Evolutionary conservation across 2,797 vertebrate species (phyloP).

Genomic region (Catamblyrhynchus diadema): DNA sequence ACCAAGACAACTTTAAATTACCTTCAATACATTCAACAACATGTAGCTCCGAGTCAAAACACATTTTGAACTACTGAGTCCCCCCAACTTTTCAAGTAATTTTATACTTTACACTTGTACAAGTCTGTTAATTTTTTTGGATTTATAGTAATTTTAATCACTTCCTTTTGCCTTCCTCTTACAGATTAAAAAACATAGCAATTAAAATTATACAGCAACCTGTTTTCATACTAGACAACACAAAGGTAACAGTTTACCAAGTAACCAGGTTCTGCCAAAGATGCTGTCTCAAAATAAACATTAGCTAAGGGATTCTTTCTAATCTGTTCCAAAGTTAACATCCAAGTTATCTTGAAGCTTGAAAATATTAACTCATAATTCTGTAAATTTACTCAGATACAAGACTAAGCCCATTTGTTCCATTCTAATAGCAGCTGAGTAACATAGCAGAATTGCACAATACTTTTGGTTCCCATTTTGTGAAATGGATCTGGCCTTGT

Average conservation of each 20-base stretch:
- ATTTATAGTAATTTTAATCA: neutral
- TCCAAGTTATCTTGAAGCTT: neutral
- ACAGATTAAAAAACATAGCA: neutral
- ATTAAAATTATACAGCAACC: neutral
- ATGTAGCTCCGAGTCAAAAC: neutral
- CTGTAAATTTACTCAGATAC: neutral
- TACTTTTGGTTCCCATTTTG: neutral
- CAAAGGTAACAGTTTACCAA: neutral
- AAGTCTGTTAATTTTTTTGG: neutral
- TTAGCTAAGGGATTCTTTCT: neutral
- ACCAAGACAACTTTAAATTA: constrained; percentile 36
- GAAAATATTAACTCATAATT: neutral
- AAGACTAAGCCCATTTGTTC: neutral
- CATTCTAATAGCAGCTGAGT: neutral
- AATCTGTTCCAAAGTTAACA: neutral
- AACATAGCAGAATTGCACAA: neutral
- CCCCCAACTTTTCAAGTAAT: neutral
- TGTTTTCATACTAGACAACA: neutral
- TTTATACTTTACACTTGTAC: neutral
- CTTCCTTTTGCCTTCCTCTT: neutral
- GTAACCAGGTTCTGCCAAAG: neutral
- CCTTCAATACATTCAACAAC: neutral
- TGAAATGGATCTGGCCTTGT: neutral
- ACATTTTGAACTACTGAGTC: neutral
- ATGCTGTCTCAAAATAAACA: neutral